Evolutionary conservation across 2,888 invertebrate species (phyloP).

Genomic region (Callosobruchus maculatus): DNA sequence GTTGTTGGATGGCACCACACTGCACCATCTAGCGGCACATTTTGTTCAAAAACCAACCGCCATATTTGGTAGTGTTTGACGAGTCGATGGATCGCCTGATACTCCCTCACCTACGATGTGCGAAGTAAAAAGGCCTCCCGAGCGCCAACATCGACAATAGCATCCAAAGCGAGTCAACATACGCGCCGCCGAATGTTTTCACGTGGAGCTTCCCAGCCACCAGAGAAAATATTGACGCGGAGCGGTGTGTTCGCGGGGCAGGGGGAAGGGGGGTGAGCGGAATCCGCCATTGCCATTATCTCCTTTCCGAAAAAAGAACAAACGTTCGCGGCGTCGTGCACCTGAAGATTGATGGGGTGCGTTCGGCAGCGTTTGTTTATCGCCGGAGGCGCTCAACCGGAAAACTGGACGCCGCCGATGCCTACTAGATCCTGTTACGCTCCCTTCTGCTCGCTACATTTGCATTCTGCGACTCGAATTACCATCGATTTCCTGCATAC

Average conservation of each 20-base stretch:
- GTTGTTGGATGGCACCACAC: no score
- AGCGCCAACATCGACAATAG: background rate
- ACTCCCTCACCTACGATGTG: no score
- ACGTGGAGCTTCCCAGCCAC: background rate
- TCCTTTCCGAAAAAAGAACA: background rate
- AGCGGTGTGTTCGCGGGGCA: no score
- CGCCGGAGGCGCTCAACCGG: conserved; percentile 24
- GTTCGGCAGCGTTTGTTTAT: conserved; percentile 24
- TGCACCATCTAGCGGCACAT: no score
- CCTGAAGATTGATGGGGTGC: conserved; percentile 25
- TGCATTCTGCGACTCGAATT: background rate
- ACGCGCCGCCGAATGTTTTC: background rate
- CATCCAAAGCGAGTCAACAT: background rate
- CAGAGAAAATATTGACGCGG: background rate
- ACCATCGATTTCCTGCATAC: background rate
- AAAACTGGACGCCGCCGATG: conserved; percentile 12
- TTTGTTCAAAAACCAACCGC: no score
- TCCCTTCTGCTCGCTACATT: background rate
- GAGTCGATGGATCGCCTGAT: no score
- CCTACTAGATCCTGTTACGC: no score
- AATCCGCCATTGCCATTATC: background rate
- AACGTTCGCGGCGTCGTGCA: conserved; percentile 12
- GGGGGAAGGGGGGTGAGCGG: no score
- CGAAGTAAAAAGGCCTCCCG: background rate
- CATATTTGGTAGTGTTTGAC: no score